Base-by-base conservation (phyloP, 2,113 vertebrate genomes). In the Gallinago jamesoni region DNA sequence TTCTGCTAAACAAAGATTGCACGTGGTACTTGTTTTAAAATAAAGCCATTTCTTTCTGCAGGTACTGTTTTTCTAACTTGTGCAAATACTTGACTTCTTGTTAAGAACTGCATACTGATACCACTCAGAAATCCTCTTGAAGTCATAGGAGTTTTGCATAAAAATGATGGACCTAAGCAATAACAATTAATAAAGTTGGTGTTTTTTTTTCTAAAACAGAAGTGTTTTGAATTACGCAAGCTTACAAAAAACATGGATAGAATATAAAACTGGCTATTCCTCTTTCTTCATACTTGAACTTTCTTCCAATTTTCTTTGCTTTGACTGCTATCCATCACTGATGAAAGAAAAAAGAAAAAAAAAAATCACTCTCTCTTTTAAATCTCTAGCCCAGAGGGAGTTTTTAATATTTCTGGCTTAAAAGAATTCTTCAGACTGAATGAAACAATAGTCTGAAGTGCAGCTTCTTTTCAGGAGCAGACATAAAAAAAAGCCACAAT, bases 381-480 rank as follows among this genome's bases (percentile, higher is more conserved):
- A 50, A 57, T 87, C 57, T 85, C 59, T 74, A 94, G 53, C 84
- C 77, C 57, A 67, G 53, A 79, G 86, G 77, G 87, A 92, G 23
- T 59, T 96, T 83, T 89, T 89, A 92, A 66, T 89, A 92, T 87
- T 87, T 84, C 73, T 92, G 45, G n/a, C 66, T 96, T 84, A 75
- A 92, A 92, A 91, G 91, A 68, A 33, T 68, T 78, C 73, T 75
- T 87, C 43, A 89, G 84, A 70, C 69, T 82, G 43, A 94, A 78
- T 60, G 81, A 93, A 94, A 96, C 91, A 94, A 92, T 55, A 96
- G 89, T 93, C 84, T 95, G 87, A 94, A 92, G 80, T 41, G 48
- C 73, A 87, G 64, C 62, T 91, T 87, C 87, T 94, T 94, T 85
- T 84, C 62, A 91, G 89, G 28, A 95, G 74, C 70, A 91, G 87